These are phyloP conservation scores for Bubalus kerabau DNA, from an alignment of 2,113 vertebrate genomes.

Conservation along the genomic window DNA sequence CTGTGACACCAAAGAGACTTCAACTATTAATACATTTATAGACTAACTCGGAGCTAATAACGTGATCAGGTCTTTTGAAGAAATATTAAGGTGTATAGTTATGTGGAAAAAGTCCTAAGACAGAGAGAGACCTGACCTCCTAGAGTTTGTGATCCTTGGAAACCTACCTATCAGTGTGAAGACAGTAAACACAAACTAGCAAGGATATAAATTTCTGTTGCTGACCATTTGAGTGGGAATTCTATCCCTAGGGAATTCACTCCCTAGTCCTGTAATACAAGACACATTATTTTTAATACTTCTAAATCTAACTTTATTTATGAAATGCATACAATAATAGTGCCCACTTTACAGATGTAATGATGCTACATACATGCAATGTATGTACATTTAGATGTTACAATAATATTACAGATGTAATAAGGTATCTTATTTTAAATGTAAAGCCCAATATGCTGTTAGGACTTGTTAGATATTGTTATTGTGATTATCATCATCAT, in stretches of 20 bases:
- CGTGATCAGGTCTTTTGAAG: not conserved
- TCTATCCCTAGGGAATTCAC: not conserved
- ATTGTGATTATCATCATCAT: not conserved
- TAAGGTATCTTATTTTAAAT: not conserved
- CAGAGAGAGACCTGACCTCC: not conserved
- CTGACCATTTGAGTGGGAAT: not conserved
- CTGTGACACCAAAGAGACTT: not conserved
- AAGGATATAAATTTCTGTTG: too few species aligned
- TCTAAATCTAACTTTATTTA: not conserved
- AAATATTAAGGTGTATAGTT: not conserved
- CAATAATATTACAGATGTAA: not conserved
- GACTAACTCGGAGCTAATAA: not conserved
- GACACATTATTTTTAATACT: not conserved
- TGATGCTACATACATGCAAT: not conserved
- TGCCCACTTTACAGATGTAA: not conserved
- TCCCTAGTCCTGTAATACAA: not conserved
- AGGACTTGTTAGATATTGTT: not conserved
- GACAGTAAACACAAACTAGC: not conserved
- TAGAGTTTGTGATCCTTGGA: not conserved
- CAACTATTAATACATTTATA: not conserved
- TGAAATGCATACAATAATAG: not conserved
- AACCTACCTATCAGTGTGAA: not conserved
- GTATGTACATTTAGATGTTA: not conserved
- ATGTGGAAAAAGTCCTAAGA: not conserved
- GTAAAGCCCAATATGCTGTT: not conserved